phyloP scores from a whole-genome alignment of 2,113 vertebrate genomes.

The Corvus cornix region DNA sequence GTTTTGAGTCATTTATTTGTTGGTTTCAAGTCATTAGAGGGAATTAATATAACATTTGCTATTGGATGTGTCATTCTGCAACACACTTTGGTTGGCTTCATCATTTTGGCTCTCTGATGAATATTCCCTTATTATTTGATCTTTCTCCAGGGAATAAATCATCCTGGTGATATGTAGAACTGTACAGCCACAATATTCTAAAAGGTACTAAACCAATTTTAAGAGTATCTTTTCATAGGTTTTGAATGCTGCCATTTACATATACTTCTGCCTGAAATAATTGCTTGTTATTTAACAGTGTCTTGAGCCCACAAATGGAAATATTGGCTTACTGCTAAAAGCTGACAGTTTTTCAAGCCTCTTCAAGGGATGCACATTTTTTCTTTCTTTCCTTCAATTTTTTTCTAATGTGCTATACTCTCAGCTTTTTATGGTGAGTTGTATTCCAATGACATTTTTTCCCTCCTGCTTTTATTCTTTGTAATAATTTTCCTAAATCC shows the following conservation, averaged over 20 bases:
- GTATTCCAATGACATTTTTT: not conserved
- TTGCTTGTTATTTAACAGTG: slow-evolving; percentile 52
- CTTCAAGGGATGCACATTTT: not conserved
- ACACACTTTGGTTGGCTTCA: not conserved
- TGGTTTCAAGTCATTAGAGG: not conserved
- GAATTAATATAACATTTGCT: not conserved
- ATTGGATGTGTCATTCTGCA: not conserved
- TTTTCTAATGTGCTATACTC: not conserved
- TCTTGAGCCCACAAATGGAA: slow-evolving; percentile 34
- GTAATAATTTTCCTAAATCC: not conserved
- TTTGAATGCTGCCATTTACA: slow-evolving; percentile 26
- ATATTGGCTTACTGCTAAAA: slow-evolving; percentile 51
- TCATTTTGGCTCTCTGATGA: not conserved
- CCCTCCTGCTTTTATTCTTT: not conserved
- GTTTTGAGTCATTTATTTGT: not conserved
- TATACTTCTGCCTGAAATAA: slow-evolving; percentile 46
- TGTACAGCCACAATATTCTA: not conserved
- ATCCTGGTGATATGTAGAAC: not conserved
- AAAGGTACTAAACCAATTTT: slow-evolving; percentile 13
- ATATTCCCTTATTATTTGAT: not conserved
- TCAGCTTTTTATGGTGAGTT: not conserved
- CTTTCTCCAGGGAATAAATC: slow-evolving; percentile 1
- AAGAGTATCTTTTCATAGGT: slow-evolving; percentile 16
- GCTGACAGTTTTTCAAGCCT: slow-evolving; percentile 6
- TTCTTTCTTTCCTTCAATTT: not conserved